These are phyloP conservation scores for Argopecten irradians DNA, from an alignment of 1,140 invertebrate genomes.

Conservation along the genomic window DNA sequence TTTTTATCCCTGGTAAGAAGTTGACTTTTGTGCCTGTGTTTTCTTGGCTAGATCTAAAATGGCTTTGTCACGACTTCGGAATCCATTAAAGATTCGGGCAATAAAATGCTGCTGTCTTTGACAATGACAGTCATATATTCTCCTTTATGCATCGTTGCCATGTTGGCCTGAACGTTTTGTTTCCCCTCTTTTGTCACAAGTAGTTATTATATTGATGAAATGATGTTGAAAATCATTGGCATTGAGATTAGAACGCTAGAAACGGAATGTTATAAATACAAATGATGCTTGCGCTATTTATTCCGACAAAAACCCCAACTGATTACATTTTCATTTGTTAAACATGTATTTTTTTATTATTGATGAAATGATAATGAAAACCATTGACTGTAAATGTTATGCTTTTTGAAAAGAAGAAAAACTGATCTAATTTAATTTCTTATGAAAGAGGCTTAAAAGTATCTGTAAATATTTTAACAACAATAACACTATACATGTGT, in stretches of 20 bases:
- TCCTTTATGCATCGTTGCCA: not conserved
- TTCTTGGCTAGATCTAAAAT: not conserved
- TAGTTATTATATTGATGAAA: not conserved
- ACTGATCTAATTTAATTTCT: too few relatives aligned
- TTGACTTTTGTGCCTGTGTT: conserved; percentile 14
- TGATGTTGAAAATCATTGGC: not conserved
- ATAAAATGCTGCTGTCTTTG: conserved; percentile 6
- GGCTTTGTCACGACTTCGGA: not conserved
- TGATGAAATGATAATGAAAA: too few relatives aligned
- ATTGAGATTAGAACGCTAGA: not conserved
- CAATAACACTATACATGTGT: too few relatives aligned
- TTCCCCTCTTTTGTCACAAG: not conserved
- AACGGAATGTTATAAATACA: not conserved
- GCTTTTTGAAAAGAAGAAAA: too few relatives aligned
- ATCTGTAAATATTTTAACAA: too few relatives aligned
- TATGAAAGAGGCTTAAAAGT: too few relatives aligned
- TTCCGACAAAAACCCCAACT: too few relatives aligned
- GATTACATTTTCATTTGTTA: too few relatives aligned
- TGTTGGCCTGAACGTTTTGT: not conserved
- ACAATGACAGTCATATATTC: not conserved
- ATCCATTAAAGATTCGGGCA: not conserved
- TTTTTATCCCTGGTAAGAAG: not conserved
- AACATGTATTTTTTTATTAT: too few relatives aligned
- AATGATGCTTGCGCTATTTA: too few relatives aligned
- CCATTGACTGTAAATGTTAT: too few relatives aligned